Base-by-base conservation (phyloP, 53 echinoderm and acorn worm species). In the Luidia sarsii region DNA sequence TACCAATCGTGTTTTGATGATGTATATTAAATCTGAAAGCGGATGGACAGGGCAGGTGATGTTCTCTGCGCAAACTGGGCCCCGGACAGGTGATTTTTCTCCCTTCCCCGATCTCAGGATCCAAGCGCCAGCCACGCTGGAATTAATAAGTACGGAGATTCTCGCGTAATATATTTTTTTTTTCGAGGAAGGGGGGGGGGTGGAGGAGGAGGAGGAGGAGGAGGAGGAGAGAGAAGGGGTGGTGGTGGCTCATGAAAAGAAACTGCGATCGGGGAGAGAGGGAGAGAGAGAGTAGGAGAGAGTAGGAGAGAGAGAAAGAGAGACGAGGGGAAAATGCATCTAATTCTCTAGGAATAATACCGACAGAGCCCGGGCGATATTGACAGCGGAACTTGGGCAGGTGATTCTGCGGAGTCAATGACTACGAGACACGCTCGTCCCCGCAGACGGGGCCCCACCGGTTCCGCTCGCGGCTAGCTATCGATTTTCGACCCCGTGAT, bases 1-100 rank as follows among this genome's bases (percentile, higher is more conserved):
- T 77, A 77, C 33, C 77, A 77, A 77, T 77, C 8, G 36, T 77
- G 60, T 77, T 77, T 77, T 77, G 77, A 77, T 77, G 77, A 77
- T 77, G 77, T 77, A 60, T 61, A 61, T 77, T 77, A 60, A 77
- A 77, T 61, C 77, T 41, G 77, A 77, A 61, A 77, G 48, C 61
- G 77, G 77, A 77, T 77, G 77, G 33, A n/a, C 46, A 39, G 61
- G 48, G 77, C 77, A 77, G 77, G 77, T 77, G 77, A 77, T 61
- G 43, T 61, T 45, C 38, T 61, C 77, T 59, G 77, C 77, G 20
- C 31, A 15, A 55, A 55, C 61, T 61, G 61, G 60, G 54, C 19
- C 41, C 8, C 36, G 38, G 16, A 61, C 77, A 77, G 77, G 77
- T 77, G 77, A 77, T 77, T 77, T 72, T 46, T 45, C 45, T 48